Conservation (phyloP, 2,797 vertebrate species). For the Halcyon badia region DNA sequence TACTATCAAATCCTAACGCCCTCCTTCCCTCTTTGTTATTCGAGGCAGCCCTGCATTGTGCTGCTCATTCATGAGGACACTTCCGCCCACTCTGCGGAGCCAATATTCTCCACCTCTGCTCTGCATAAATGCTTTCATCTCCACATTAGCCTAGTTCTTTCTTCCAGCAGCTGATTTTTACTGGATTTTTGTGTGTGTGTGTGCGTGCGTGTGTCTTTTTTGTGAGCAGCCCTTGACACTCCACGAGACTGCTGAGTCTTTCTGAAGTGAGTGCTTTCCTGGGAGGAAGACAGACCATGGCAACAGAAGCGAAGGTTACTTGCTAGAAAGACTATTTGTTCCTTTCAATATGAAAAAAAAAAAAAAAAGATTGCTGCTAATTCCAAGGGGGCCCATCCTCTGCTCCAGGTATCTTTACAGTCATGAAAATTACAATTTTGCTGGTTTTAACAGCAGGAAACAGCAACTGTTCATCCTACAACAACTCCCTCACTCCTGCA, state of each 20-base stretch:
- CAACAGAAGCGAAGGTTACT: neutral
- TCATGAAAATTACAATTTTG: neutral
- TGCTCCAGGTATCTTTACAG: constrained; percentile 19
- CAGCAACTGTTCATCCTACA: neutral
- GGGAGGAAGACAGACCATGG: constrained; percentile 7
- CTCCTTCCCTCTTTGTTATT: constrained; percentile 65
- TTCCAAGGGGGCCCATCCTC: neutral
- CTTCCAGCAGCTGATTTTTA: constrained; percentile 49
- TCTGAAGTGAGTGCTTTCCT: neutral
- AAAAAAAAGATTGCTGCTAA: neutral
- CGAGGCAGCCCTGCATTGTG: neutral
- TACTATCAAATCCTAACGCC: constrained; percentile 4
- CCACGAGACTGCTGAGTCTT: neutral
- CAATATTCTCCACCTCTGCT: constrained; percentile 58
- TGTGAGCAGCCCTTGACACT: neutral
- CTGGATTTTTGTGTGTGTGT: neutral
- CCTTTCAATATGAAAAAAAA: neutral
- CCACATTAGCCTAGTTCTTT: constrained; percentile 8
- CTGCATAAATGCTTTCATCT: constrained; percentile 39
- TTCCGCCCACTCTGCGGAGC: constrained; percentile 39
- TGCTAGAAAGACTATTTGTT: constrained; percentile 21
- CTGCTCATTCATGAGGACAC: constrained; percentile 61
- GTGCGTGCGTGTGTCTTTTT: neutral
- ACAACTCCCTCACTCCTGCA: neutral
- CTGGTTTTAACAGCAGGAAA: neutral